A percentile compares a stretch with the other conserved stretches of the same genome.
Conservation (phyloP, 2,797 vertebrate species). For the Merluccius polli region DNA sequence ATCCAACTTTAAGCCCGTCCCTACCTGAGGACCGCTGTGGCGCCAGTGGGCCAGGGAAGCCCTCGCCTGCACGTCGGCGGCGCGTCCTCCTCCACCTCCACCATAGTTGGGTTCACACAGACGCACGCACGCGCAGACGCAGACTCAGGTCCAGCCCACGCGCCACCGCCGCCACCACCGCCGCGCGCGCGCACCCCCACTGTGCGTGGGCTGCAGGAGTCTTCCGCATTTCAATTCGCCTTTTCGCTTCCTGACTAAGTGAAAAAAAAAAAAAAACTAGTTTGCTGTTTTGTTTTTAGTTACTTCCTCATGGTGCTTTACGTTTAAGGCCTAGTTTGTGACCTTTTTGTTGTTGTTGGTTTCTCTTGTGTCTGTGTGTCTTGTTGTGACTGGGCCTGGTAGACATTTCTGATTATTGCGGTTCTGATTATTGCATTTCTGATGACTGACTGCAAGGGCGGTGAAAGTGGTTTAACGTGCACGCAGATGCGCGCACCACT, state of each 20-base stretch:
- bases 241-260: slow-evolving; percentile 56
- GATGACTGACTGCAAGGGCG: no score
- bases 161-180: no score
- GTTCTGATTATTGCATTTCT: no score
- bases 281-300: slow-evolving; percentile 3
- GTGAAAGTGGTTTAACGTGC: neutral
- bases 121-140: slow-evolving; percentile 9
- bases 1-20: neutral
- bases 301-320: slow-evolving; percentile 41
- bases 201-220: slow-evolving; percentile 20
- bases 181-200: neutral
- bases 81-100: neutral
- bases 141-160: neutral
- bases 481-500: neutral
- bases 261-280: slow-evolving; percentile 34
- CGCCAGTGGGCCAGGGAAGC: neutral
- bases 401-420: no score
- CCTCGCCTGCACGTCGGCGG: neutral
- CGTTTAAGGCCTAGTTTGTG: neutral
- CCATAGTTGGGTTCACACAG: neutral
- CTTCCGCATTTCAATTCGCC: slow-evolving; percentile 62
- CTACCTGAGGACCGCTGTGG: neutral
- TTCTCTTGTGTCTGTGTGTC: neutral
- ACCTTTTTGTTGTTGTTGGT: no score
- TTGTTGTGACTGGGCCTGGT: neutral